phyloP scores from a whole-genome alignment of 2,888 invertebrate species.

The Cryptops parisi region DNA sequence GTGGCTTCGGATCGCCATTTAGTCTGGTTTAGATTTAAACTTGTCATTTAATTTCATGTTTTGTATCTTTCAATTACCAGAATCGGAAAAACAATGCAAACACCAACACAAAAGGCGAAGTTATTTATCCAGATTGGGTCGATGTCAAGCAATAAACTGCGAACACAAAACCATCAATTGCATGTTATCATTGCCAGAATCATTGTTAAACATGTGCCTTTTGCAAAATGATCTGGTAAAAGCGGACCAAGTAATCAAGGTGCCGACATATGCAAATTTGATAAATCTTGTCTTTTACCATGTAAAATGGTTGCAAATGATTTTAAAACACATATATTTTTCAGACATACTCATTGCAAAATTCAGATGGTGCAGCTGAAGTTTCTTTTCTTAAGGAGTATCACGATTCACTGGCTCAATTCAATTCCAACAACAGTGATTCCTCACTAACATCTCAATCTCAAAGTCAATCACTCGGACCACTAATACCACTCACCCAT shows the following conservation, averaged over 20 bases:
- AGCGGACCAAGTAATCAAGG: slow-evolving; percentile 6
- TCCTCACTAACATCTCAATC: neutral
- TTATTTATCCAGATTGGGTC: no score
- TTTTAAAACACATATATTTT: no score
- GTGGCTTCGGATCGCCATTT: no score
- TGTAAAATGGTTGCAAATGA: no score
- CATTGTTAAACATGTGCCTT: slow-evolving; percentile 5
- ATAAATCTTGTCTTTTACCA: no score
- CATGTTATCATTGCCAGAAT: neutral
- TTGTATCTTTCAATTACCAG: neutral
- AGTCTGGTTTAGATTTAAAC: no score
- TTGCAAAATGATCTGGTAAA: slow-evolving; percentile 3
- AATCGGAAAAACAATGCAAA: neutral
- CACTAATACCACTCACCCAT: no score
- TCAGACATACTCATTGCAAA: neutral
- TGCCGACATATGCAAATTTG: no score
- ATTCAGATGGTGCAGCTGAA: neutral
- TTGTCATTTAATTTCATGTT: no score
- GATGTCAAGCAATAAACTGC: neutral
- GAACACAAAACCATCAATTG: neutral
- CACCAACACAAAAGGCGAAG: no score
- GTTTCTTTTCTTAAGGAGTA: neutral
- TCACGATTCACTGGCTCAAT: neutral
- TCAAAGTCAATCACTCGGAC: neutral
- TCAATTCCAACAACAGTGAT: no score